Evolutionary conservation across 2,797 vertebrate species (phyloP), one percentile per base, ranked within the genome.

Genomic region (Sus cebifrons): DNA sequence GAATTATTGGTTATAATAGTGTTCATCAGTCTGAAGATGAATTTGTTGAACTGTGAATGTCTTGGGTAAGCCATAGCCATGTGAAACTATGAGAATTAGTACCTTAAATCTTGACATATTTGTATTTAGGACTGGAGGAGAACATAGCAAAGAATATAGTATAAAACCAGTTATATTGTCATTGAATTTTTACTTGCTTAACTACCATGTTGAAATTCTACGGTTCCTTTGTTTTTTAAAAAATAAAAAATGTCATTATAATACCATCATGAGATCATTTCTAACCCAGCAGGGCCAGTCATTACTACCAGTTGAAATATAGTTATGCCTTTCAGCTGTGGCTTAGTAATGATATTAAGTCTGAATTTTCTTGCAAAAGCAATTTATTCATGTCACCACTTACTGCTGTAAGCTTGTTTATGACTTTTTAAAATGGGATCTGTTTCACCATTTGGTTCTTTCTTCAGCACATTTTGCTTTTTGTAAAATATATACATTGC

Each of bases 351-450:
- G 73, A 95, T 78, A 97, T 98, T 97, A 97, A 96, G 74, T 93
- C 86, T 94, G 79, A 97, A 94, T 97, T 94, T 97, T 97, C 97
- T 92, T 94, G 91, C 86, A 96, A 91, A 91, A 97, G 93, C 95
- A 95, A 96, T 97, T 97, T 97, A 96, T 98, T 98, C 96, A 91
- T 96, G 96, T 97, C 93, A 97, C 86, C 93, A 91, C 95, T 94
- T 96, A 97, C 36, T 32, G 25, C 52, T 49, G 8, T 93, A 84
- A 84, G 96, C 95, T 97, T 97, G 95, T 97, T 97, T 96, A 97
- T 91, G 75, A 89, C 70, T 94, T 96, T 96, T 86, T 81, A 91
- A 90, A 97, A 93, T 89, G 75, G 91, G 79, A 87, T 97, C 83
- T 93, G 79, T 95, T 97, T 96, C 78, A 94, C 79, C 78, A 60